phyloP scores from a whole-genome alignment of 1,140 invertebrate genomes.

The Lysiphlebus fabarum region DNA sequence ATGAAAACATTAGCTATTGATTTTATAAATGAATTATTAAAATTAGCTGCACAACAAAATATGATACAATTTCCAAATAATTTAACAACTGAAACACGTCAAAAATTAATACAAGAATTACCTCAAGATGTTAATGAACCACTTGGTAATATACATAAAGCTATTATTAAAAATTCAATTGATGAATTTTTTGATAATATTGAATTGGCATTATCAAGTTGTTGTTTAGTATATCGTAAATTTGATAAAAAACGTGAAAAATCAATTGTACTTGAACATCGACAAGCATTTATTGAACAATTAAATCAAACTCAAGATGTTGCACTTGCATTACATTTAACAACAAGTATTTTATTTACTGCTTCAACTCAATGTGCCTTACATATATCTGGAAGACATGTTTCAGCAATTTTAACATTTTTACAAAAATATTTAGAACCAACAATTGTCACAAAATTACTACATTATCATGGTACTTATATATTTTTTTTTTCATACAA shows the following conservation, averaged over 20 bases:
- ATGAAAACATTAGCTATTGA: constrained; percentile 81
- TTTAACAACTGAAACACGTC: constrained; percentile 64
- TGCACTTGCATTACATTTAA: constrained; percentile 80
- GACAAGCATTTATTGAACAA: constrained; percentile 77
- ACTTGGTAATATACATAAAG: constrained; percentile 63
- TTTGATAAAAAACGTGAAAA: constrained; percentile 85
- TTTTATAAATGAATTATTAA: constrained; percentile 75
- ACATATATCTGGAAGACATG: constrained; percentile 88
- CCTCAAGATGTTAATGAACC: constrained; percentile 64
- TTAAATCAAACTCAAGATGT: constrained; percentile 71
- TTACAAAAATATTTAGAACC: constrained; percentile 67
- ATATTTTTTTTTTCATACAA: too few relatives aligned
- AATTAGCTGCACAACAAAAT: constrained; percentile 67
- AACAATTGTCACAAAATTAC: constrained; percentile 63
- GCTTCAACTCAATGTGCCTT: constrained; percentile 75
- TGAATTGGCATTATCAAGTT: constrained; percentile 68
- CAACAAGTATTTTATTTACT: constrained; percentile 78
- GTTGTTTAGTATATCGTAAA: constrained; percentile 84
- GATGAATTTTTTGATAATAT: constrained; percentile 76
- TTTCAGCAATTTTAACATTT: constrained; percentile 73
- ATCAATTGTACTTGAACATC: constrained; percentile 70
- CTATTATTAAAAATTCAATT: constrained; percentile 58
- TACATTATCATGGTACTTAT: constrained; percentile 71
- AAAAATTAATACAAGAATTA: constrained; percentile 66
- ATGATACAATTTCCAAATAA: constrained; percentile 55